A percentile compares a stretch with the other conserved stretches of the same genome.
phyloP scores from a whole-genome alignment of 2,797 vertebrate species.

The Erpetoichthys calabaricus region DNA sequence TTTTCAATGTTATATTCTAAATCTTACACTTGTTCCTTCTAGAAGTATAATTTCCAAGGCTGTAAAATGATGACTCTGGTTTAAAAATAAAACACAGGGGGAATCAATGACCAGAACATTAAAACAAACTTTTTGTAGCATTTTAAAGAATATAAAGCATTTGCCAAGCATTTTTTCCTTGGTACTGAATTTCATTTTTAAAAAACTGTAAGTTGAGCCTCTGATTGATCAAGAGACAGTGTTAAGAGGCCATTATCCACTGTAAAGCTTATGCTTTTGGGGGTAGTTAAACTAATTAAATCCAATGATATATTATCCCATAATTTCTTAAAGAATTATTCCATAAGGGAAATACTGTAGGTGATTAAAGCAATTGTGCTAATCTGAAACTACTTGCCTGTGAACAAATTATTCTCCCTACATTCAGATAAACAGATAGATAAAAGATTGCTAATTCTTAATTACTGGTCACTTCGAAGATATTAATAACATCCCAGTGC shows the following conservation, averaged over 20 bases:
- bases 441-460: background rate
- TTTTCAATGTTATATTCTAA: too few relatives aligned
- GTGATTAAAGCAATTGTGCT: conserved; percentile 1
- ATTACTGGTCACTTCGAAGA: background rate
- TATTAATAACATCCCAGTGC: background rate
- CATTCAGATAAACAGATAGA: background rate
- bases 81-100: too few relatives aligned
- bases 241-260: background rate
- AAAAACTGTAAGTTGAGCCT: too few relatives aligned
- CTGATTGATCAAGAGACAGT: background rate
- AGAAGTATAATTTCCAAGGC: too few relatives aligned
- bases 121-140: too few relatives aligned
- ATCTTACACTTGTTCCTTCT: too few relatives aligned
- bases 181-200: too few relatives aligned
- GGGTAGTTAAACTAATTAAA: background rate
- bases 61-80: too few relatives aligned
- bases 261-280: background rate
- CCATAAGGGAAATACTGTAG: background rate
- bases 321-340: background rate
- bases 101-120: too few relatives aligned
- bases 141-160: too few relatives aligned
- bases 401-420: background rate
- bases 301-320: background rate
- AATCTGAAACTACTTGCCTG: background rate
- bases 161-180: too few relatives aligned